Percentiles rank a stretch among this genome's conserved stretches.
These are phyloP conservation scores for Allophyes oxyacanthae DNA, from an alignment of 2,888 invertebrate species.

Conservation along the genomic window DNA sequence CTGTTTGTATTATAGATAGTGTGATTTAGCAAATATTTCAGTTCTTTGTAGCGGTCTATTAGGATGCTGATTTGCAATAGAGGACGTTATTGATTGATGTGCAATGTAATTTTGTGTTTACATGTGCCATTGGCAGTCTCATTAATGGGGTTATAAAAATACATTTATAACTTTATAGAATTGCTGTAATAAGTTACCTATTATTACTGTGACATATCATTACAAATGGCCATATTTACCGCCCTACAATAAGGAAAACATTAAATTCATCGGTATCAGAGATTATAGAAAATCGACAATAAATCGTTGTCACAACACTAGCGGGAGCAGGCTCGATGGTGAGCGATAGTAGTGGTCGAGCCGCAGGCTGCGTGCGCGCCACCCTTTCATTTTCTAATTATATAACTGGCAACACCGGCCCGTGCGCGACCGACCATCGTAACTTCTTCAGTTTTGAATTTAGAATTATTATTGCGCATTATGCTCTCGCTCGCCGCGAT, in stretches of 20 bases:
- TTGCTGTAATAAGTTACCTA: neutral
- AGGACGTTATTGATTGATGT: too few relatives aligned
- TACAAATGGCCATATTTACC: slow-evolving; percentile 32
- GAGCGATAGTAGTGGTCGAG: slow-evolving; percentile 86
- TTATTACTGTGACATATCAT: too few relatives aligned
- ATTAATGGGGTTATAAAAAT: too few relatives aligned
- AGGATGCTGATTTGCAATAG: too few relatives aligned
- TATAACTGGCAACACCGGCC: slow-evolving; percentile 86
- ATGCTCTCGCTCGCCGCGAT: slow-evolving; percentile 65
- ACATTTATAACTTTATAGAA: too few relatives aligned
- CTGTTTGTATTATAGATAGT: too few relatives aligned
- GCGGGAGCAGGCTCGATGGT: slow-evolving; percentile 75
- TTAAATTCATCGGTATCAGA: slow-evolving; percentile 35
- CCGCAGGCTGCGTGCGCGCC: slow-evolving; percentile 85
- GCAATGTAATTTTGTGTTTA: too few relatives aligned
- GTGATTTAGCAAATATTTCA: too few relatives aligned
- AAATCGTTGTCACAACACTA: slow-evolving; percentile 69
- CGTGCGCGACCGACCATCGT: slow-evolving; percentile 82
- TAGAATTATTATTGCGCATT: slow-evolving; percentile 78
- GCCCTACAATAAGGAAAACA: slow-evolving; percentile 45
- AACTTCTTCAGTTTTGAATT: slow-evolving; percentile 83
- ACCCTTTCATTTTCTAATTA: slow-evolving; percentile 89
- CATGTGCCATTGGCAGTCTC: too few relatives aligned
- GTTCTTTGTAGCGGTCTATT: too few relatives aligned
- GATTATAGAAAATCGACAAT: slow-evolving; percentile 51